Evolutionary conservation across 2,888 invertebrate genomes (phyloP), one percentile per base, ranked within the genome.

Genomic region (Chloroclystis v-ata): DNA sequence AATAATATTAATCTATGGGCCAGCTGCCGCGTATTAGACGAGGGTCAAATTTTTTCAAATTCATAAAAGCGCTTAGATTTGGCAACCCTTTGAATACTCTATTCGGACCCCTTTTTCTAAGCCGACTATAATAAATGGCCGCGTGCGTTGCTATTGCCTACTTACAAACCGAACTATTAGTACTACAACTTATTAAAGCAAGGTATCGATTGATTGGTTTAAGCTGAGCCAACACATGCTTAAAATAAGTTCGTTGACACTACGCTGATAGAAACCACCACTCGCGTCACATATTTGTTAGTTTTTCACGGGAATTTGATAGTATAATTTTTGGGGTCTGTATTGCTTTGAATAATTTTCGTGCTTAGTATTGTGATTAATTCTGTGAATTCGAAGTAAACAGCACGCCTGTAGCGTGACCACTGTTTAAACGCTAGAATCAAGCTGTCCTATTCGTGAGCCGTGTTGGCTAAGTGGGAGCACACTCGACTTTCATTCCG

Each of bases 31-130:
- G 57, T 57, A 58, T 59, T 62, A 66, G 65, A 59, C 53, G 59
- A 75, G 79, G 83, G 82, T 72, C 64, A 55, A 10, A 61, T 68
- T 68, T 72, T 75, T 76, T 69, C 67, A 67, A 37, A 39, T 70
- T 69, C 70, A 69, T 77, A 75, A 71, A 69, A 69, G 62, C 69
- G 69, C 71, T 78, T 72, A 67, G 69, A 75, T 79, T 84, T 79
- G 78, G 82, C 80, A 83, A 85, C 85, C 86, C 86, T 82, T 83
- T 78, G 66, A 65, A 64, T 75, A 72, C 75, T 78, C 80, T 82
- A 77, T 78, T 49, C 55, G 72, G 69, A 72, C 73, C 80, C 80
- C 65, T 69, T 66, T 70, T 72, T 67, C 69, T 70, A 73, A 74
- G 60, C 69, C 33, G 20, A 33, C 16, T 33, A 33, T 11, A 24